Evolutionary conservation across 2,888 invertebrate species (phyloP), one percentile per base, ranked within the genome.

Genomic region (Strigamia crassipes): DNA sequence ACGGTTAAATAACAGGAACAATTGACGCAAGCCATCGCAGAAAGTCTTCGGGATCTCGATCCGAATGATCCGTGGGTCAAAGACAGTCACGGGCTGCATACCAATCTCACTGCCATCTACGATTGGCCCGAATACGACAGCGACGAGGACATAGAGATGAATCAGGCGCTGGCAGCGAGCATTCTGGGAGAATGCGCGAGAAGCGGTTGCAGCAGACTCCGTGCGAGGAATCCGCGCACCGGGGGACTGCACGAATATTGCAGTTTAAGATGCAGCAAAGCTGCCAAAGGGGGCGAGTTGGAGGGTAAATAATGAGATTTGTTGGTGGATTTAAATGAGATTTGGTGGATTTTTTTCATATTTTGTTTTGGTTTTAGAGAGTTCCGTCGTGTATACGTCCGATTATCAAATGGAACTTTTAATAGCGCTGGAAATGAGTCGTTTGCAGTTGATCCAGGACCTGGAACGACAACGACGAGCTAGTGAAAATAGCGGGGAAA

Each of bases 341-440:
- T 46, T n/a, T n/a, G n/a, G n/a, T n/a, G n/a, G n/a, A n/a, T n/a
- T n/a, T 61, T 61, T 15, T 61, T 61, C 2, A 5, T 61, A 5
- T 61, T 61, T 61, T 15, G 2, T 15, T 61, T 61, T 61, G 18
- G 1, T 61, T n/a, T 9, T n/a, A 80, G 80, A 80, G 51, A 41
- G 27, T 66, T 66, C 80, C 8, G 42, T 80, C n/a, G 78, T 82
- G 12, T 86, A 86, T 10, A 86, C 87, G 5, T 86, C 89, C 10
- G 90, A 91, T 84, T 90, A 90, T 85, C 90, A 90, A 85, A 91
- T 92, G 89, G 92, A 92, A 85, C 87, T 92, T 78, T 89, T 92
- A 83, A 90, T 92, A 83, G 92, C 92, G 0, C 86, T 92, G 83
- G 92, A 92, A 87, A 92, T 92, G 92, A 92, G 92, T 0, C 88